Evolutionary conservation across 2,888 invertebrate species (phyloP).

Genomic region (Cordilura impudica): DNA sequence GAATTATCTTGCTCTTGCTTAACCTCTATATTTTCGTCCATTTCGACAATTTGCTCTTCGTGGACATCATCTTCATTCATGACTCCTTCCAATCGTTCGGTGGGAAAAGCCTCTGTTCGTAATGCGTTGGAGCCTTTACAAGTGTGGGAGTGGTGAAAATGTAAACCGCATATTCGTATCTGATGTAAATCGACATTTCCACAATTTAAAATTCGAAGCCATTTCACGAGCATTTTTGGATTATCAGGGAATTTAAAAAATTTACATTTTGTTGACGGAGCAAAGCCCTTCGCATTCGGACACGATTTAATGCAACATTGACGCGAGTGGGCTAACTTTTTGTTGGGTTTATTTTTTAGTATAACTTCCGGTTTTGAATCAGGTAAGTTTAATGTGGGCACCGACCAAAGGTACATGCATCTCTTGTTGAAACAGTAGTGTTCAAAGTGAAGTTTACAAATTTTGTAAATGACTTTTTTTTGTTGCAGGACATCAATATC

Average conservation of each 20-base stretch:
- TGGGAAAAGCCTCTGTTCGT: constrained; percentile 55
- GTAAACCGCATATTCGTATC: constrained; percentile 55
- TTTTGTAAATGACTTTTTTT: constrained; percentile 30
- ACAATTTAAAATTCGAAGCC: constrained; percentile 53
- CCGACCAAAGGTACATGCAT: constrained; percentile 66
- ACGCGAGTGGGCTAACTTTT: background rate
- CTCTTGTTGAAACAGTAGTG: constrained; percentile 65
- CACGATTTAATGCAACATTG: constrained; percentile 39
- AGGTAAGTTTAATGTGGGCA: constrained; percentile 69
- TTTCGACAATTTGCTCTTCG: background rate
- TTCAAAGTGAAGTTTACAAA: constrained; percentile 70
- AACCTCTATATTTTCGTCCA: constrained; percentile 45
- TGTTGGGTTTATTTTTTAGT: constrained; percentile 15
- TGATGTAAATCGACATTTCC: constrained; percentile 14
- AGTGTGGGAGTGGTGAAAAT: constrained; percentile 41
- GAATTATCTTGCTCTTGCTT: constrained; percentile 45
- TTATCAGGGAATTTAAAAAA: constrained; percentile 63
- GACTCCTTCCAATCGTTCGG: constrained; percentile 33
- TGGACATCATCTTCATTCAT: no score
- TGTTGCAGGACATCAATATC: background rate
- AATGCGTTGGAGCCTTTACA: background rate
- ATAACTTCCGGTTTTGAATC: constrained; percentile 32
- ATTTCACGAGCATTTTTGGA: constrained; percentile 43
- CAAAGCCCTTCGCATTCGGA: background rate
- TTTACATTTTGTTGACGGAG: background rate